Conservation (phyloP, 2,113 vertebrate species). For the Balaeniceps rex region DNA sequence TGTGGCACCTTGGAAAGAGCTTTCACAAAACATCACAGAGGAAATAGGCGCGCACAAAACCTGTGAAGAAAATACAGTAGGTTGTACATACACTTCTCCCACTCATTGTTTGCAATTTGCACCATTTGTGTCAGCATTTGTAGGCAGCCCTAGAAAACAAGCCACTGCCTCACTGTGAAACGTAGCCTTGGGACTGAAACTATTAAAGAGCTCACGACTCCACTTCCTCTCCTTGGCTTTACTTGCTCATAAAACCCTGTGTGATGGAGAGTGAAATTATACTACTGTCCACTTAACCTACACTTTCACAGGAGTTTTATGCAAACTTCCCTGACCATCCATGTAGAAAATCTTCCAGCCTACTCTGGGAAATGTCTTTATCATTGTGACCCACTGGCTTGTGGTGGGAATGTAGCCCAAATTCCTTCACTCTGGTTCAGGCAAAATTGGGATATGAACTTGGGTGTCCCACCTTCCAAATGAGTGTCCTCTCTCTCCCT, state of each 20-base stretch:
- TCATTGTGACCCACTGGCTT: neutral
- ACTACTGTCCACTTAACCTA: neutral
- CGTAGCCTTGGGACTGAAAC: neutral
- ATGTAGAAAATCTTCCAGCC: neutral
- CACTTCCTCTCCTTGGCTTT: neutral
- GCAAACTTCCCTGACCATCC: neutral
- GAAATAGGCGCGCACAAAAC: slow-evolving; percentile 12
- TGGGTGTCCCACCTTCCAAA: neutral
- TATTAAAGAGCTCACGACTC: neutral
- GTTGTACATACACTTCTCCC: slow-evolving; percentile 26
- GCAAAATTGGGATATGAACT: neutral
- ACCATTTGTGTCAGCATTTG: neutral
- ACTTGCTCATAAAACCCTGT: neutral
- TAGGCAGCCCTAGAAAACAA: slow-evolving; percentile 17
- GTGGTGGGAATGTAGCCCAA: neutral
- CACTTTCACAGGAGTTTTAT: neutral
- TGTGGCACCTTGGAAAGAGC: neutral
- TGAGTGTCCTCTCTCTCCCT: neutral
- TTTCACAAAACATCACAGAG: neutral
- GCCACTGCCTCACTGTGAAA: neutral
- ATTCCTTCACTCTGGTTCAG: neutral
- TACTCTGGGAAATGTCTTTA: neutral
- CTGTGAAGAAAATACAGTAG: slow-evolving; percentile 41
- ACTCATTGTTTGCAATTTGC: slow-evolving; percentile 11
- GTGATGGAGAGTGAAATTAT: neutral